Percentiles rank a stretch among this genome's conserved stretches.
These are phyloP conservation scores for Fukomys damarensis DNA, from an alignment of 2,113 vertebrate species.

Conservation along the genomic window DNA sequence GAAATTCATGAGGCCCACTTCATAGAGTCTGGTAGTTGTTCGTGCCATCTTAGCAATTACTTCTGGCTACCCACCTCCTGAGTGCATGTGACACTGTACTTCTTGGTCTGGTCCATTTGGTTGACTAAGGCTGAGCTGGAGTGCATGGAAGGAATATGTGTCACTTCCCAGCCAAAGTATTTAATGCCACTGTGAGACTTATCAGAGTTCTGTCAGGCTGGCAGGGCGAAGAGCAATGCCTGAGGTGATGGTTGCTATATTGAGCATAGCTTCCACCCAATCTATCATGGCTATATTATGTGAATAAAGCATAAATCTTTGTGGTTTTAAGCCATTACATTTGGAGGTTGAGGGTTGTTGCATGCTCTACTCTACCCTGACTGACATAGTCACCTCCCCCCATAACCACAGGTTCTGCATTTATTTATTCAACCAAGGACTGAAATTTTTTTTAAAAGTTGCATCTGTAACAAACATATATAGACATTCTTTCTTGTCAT, in stretches of 20 bases:
- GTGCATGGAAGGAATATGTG: background rate
- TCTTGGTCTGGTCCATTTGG: background rate
- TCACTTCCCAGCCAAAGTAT: background rate
- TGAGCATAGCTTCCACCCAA: background rate
- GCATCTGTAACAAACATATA: background rate
- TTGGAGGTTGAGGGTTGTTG: background rate
- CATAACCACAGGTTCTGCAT: background rate
- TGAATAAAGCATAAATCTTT: background rate
- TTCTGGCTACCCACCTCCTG: background rate
- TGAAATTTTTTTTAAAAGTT: background rate
- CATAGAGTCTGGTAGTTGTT: background rate
- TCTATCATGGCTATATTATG: background rate
- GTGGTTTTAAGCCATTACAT: background rate
- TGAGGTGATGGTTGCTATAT: background rate
- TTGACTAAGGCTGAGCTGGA: background rate
- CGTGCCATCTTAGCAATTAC: background rate
- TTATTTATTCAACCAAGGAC: background rate
- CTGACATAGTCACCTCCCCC: background rate
- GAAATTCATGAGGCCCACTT: background rate
- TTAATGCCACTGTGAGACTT: background rate
- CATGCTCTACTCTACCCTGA: background rate
- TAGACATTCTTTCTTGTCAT: background rate
- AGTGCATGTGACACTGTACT: background rate
- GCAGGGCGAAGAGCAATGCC: background rate
- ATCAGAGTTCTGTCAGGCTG: background rate